Base-by-base conservation (phyloP, 1,140 invertebrate genomes). In the Pteromalus puparum region DNA sequence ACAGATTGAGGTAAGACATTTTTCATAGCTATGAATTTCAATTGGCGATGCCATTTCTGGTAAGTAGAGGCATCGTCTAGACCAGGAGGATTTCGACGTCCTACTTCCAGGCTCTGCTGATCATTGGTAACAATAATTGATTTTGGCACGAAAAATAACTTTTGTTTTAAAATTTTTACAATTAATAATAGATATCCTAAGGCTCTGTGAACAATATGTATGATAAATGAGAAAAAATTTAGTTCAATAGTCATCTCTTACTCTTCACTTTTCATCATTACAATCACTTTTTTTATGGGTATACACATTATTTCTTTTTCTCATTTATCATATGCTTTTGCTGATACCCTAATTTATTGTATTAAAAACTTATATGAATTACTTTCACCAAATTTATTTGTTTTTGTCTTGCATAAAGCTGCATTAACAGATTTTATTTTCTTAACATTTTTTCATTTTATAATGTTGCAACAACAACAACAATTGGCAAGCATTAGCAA, bases 1-100 rank as follows among this genome's bases (percentile, higher is more conserved):
- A 95, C 90, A 94, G 95, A 88, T 92, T 94, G 87, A 95, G 95
- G 95, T 95, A 88, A 90, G 85, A 83, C 76, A 53, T 53, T 53
- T 77, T 38, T 80, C 0, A n/a, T 46, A 48, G 1, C 34, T 80
- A 38, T 24, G 34, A n/a, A 70, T 42, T 38, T 72, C 13, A 42
- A 77, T 68, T 18, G 18, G 26, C 74, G n/a, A 85, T 82, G 65
- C 61, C 76, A 82, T 73, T 73, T 79, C 46, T 82, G 84, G 84
- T 85, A 85, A 85, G 84, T 85, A 82, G 42, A 82, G 67, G 53
- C 30, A 81, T 85, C 6, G 26, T 18, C 61, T 61, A 42, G 78
- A 72, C 76, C 46, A 84, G 30, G 26, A 85, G 30, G 67, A 82
- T 82, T 76, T 82, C 53, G n/a, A 75, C 76, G 24, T 68, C 28